Base-by-base conservation (phyloP, 1,140 invertebrate genomes). In the Drosophila oshimai region DNA sequence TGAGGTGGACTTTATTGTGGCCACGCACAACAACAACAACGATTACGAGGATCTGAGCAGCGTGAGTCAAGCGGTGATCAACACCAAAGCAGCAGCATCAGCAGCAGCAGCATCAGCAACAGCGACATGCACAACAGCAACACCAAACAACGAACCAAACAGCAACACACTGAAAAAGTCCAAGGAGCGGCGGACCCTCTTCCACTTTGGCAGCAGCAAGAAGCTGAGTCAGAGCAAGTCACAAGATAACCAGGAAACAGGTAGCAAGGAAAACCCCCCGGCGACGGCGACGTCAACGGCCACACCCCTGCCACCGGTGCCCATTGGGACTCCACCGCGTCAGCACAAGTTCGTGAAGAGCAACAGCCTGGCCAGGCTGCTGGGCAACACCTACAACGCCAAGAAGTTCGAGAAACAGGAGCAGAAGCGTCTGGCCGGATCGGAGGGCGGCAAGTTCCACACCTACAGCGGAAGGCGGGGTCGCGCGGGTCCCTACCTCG, bases 341-440 rank as follows among this genome's bases (percentile, higher is more conserved):
- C 86, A 84, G 39, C 83, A 90, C 58, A 90, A 90, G 58, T 90
- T 90, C 13, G 83, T 86, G 4, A 90, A 90, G 67, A 88, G 80
- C 58, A 88, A 75, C 44, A 90, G 89, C 34, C 67, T 91, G 28
- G 88, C 89, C 1, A 74, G 90, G 6, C 26, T 91, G 22, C 69
- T 91, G 51, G 90, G 90, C 22, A 90, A 91, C 49, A 91, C 89
- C 2, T 91, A 91, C 58, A 90, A 89, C 54, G 86, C 89, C n/a
- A 88, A 89, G 45, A 91, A 91, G 53, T 89, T 89, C 28, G 90
- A 91, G 57, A 80, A 84, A 9, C 74, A 90, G 37, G 80, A 90
- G 34, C 79, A 90, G 42, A 77, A 80, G 57, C 65, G 75, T 6
- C 47, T 79, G 51, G 77, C 83, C 4, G 39, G 54, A 36, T 36